Percentiles rank a stretch among this genome's conserved stretches.
These are phyloP conservation scores for Agelastica alni DNA, from an alignment of 2,888 invertebrate genomes.

Conservation along the genomic window DNA sequence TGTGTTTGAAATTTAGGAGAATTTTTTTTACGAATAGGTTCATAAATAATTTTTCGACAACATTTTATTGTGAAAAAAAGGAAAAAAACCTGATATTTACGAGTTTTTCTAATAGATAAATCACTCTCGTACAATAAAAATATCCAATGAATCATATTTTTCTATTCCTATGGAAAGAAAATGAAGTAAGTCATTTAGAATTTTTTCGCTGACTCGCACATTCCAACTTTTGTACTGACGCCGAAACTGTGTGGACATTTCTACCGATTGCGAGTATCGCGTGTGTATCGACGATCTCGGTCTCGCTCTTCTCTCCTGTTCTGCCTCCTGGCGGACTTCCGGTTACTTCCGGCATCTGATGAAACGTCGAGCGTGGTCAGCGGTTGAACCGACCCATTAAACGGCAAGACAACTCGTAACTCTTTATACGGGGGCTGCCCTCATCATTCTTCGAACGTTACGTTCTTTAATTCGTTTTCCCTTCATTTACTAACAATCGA, in stretches of 20 bases:
- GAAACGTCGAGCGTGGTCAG: conserved; percentile 43
- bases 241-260: conserved; percentile 1
- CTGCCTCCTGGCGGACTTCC: conserved; percentile 38
- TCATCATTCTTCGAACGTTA: background rate
- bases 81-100: background rate
- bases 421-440: background rate
- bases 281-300: conserved; percentile 1
- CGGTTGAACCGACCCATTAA: conserved; percentile 44
- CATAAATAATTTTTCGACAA: no score
- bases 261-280: no score
- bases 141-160: conserved; percentile 14
- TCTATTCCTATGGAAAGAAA: conserved; percentile 11
- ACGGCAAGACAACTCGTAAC: conserved; percentile 23
- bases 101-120: background rate
- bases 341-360: conserved; percentile 41
- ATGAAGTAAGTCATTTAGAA: conserved; percentile 16
- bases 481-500: no score
- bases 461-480: background rate
- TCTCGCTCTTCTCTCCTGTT: conserved; percentile 9
- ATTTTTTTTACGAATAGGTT: no score
- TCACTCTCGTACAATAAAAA: conserved; percentile 8
- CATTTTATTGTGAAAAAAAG: no score
- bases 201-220: conserved; percentile 19
- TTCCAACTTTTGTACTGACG: background rate
- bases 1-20: no score